phyloP scores from a whole-genome alignment of 2,113 vertebrate species.

The Morone saxatilis region DNA sequence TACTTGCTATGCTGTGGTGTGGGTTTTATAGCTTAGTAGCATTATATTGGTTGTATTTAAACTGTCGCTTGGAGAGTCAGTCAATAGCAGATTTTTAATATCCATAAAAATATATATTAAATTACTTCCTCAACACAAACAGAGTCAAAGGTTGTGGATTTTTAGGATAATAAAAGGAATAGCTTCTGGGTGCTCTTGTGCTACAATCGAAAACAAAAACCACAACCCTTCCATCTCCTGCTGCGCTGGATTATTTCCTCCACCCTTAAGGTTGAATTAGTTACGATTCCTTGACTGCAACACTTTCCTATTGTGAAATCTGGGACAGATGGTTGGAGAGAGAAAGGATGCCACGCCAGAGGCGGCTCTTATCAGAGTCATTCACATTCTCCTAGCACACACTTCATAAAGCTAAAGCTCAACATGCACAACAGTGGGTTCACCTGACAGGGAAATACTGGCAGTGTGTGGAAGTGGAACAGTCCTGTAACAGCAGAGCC shows the following conservation, averaged over 20 bases:
- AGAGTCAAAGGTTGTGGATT: not conserved
- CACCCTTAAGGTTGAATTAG: constrained; percentile 82
- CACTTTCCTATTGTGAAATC: constrained; percentile 79
- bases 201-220: constrained; percentile 15
- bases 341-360: constrained; percentile 63
- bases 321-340: constrained; percentile 79
- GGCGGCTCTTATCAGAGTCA: constrained; percentile 74
- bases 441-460: constrained; percentile 29
- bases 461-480: constrained; percentile 28
- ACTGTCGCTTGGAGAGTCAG: not conserved
- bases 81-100: not conserved
- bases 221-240: constrained; percentile 21
- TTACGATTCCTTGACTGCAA: constrained; percentile 77
- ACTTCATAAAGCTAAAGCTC: constrained; percentile 42
- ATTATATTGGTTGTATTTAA: not conserved
- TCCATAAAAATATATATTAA: not conserved
- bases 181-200: constrained; percentile 35
- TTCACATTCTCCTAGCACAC: constrained; percentile 33
- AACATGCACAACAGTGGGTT: constrained; percentile 28
- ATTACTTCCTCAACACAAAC: not conserved
- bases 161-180: constrained; percentile 19
- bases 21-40: not conserved
- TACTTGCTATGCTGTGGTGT: not conserved
- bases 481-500: not conserved
- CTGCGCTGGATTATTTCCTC: constrained; percentile 46